phyloP scores from a whole-genome alignment of 2,797 vertebrate genomes.

The Lepus oiostolus region DNA sequence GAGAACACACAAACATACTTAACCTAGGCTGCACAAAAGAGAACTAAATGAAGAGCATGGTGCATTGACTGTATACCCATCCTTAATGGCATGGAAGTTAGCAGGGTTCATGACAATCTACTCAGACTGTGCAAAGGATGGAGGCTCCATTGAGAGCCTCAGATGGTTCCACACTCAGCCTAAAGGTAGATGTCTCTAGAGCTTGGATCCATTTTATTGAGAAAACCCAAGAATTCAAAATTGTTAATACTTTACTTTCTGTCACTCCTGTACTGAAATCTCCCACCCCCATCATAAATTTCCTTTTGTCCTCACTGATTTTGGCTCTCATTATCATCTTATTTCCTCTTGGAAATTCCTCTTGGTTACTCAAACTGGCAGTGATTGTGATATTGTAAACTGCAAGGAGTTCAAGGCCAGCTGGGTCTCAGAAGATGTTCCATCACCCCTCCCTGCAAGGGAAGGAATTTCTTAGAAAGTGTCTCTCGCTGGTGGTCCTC shows the following conservation, averaged over 20 bases:
- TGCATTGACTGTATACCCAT: not conserved
- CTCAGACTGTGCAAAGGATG: not conserved
- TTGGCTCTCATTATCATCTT: not conserved
- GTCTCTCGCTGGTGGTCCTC: not conserved
- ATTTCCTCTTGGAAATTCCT: conserved; percentile 8
- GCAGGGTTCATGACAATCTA: not conserved
- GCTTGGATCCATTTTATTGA: not conserved
- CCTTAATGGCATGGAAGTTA: not conserved
- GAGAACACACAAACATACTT: not conserved
- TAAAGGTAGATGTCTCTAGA: not conserved
- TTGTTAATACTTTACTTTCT: not conserved
- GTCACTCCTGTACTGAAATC: not conserved
- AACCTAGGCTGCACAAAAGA: not conserved
- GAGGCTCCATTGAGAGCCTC: not conserved
- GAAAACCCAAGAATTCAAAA: not conserved
- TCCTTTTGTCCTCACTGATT: not conserved
- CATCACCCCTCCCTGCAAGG: not conserved
- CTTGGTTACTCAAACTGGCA: not conserved
- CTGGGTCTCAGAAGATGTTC: not conserved
- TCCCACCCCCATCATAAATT: not conserved
- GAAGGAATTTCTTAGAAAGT: not conserved
- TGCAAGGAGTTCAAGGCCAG: not conserved
- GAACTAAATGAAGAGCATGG: conserved; percentile 6
- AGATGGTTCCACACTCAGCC: not conserved
- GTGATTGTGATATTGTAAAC: not conserved